Evolutionary conservation across 2,113 vertebrate genomes (phyloP).

Genomic region (Apteryx owenii): DNA sequence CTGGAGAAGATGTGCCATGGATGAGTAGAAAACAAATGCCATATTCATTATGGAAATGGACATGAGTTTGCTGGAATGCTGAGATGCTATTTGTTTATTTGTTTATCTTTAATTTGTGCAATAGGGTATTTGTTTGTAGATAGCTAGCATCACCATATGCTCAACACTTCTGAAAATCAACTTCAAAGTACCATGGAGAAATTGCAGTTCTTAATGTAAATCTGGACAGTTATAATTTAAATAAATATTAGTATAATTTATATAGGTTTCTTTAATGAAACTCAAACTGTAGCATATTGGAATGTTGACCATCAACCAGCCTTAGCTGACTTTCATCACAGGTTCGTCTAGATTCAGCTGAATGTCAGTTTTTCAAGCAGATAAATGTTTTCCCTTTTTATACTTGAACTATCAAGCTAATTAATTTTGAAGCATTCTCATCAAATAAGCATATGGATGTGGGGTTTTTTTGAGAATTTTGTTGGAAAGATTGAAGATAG

Average conservation of each 20-base stretch:
- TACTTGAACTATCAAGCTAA: too few species aligned
- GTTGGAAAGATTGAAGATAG: not conserved
- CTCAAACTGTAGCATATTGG: too few species aligned
- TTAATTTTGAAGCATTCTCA: too few species aligned
- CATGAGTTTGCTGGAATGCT: not conserved
- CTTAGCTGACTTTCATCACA: too few species aligned
- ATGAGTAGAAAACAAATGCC: not conserved
- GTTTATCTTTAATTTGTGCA: not conserved
- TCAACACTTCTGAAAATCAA: not conserved
- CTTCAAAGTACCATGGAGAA: not conserved
- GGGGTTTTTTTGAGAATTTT: not conserved
- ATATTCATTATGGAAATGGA: not conserved
- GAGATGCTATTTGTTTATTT: not conserved
- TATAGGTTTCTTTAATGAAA: not conserved
- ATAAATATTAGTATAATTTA: not conserved
- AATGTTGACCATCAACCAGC: too few species aligned
- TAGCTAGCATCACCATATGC: not conserved
- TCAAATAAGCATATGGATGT: too few species aligned
- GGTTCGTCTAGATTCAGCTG: too few species aligned
- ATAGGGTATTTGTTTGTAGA: not conserved
- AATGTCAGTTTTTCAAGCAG: too few species aligned
- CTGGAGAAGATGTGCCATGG: not conserved
- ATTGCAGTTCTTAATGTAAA: not conserved
- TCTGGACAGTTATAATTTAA: not conserved
- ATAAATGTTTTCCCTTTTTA: too few species aligned